Evolutionary conservation across 1,140 invertebrate genomes (phyloP), one percentile per base, ranked within the genome.

Genomic region (Drosophila sulfurigaster): DNA sequence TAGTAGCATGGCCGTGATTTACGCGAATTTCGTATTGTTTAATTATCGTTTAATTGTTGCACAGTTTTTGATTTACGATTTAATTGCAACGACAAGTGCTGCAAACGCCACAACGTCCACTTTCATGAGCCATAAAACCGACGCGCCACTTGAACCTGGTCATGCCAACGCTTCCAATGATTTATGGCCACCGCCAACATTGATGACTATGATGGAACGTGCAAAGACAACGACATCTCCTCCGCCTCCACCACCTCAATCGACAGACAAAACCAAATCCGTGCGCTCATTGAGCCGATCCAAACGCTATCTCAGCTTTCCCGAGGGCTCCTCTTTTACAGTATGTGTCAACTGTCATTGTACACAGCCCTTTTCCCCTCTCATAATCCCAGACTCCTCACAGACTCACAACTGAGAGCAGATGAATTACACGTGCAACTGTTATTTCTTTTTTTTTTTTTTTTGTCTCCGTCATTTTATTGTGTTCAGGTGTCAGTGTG

Each of bases 301-400:
- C 41, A 92, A 77, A 54, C 85, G 92, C 38, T 93, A 93, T 89
- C 82, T 93, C 64, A 82, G 90, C 66, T 93, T 93, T 87, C 92
- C 92, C 63, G 92, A 92, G 75, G 92, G 92, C 65, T 89, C 92
- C 65, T 91, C 92, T 5, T 82, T 93, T 48, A 81, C 91, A 25
- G 92, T 93, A 91, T 71, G 87, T 86, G 16, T 54, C 35, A 54
- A 56, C 16, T 41, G 43, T 30, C 8, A 64, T 20, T 46, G 52
- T 16, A 28, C 46, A 43, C 62, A 13, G 0, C 6, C 25, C 6
- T 16, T 6, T 25, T 10, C 35, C 6, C 35, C 7, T 3, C 8
- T 10, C 35, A 7, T 1, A n/a, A 4, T 5, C 13, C 15, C 4
- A 2, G 38, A 5, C 5, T 13, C 28, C 15, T 3, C n/a, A n/a